A percentile compares a stretch with the other conserved stretches of the same genome.
Evolutionary conservation across 2,113 vertebrate genomes (phyloP).

Genomic region (Stegastes partitus): DNA sequence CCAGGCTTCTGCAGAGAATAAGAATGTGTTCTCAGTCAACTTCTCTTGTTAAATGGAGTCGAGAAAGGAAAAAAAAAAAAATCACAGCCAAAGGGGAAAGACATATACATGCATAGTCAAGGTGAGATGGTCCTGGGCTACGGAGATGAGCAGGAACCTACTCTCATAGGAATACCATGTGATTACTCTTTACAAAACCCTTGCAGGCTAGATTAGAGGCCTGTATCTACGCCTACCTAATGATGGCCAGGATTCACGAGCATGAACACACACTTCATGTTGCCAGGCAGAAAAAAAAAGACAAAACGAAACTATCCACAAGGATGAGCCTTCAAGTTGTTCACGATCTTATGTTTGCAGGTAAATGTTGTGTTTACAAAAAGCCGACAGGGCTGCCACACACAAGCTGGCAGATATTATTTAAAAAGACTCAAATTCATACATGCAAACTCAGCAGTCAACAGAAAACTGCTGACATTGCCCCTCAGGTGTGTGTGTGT

Average conservation of each 20-base stretch:
- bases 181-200: conserved; percentile 25
- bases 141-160: conserved; percentile 15
- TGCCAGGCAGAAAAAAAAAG: conserved; percentile 2
- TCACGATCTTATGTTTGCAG: conserved; percentile 10
- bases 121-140: conserved; percentile 28
- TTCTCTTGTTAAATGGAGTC: conserved; percentile 47
- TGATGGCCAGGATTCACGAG: conserved; percentile 14
- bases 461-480: conserved; percentile 25
- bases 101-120: conserved; percentile 58
- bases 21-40: conserved; percentile 42
- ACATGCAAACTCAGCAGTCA: not conserved
- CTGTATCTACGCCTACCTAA: conserved; percentile 17
- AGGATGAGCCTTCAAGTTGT: not conserved
- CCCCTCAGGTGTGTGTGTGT: conserved; percentile 33
- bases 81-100: conserved; percentile 59
- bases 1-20: conserved; percentile 36
- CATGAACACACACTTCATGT: conserved; percentile 22
- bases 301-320: not conserved
- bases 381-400: conserved; percentile 20
- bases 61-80: conserved; percentile 27
- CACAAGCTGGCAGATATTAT: conserved; percentile 19
- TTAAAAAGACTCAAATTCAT: conserved; percentile 7
- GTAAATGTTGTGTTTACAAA: conserved; percentile 15
- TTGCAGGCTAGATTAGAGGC: conserved; percentile 24
- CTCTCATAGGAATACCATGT: conserved; percentile 21